phyloP scores from a whole-genome alignment of 2,797 vertebrate species.

The Myotis pilosus region DNA sequence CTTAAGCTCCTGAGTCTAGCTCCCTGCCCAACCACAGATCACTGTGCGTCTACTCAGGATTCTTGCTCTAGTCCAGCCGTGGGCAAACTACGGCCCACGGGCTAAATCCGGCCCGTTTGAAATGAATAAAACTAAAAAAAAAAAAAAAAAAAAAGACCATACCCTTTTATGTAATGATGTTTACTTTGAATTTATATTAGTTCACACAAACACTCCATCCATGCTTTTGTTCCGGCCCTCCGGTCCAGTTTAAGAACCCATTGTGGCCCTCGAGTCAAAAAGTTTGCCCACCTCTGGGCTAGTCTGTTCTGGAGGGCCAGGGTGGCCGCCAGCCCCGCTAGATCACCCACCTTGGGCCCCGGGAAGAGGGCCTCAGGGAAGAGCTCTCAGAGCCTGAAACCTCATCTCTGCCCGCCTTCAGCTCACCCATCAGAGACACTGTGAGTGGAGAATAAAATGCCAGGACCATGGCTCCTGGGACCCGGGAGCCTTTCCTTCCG shows the following conservation, averaged over 20 bases:
- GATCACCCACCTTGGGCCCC: background rate
- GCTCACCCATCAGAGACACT: rapidly evolving
- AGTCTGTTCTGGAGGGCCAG: background rate
- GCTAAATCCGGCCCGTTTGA: too few species aligned
- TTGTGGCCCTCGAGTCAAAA: too few species aligned
- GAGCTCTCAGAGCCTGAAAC: background rate
- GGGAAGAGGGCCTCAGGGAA: background rate
- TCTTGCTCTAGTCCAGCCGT: background rate
- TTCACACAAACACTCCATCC: too few species aligned
- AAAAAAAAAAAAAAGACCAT: too few species aligned
- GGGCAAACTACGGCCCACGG: too few species aligned
- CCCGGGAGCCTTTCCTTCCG: background rate
- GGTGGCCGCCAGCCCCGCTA: background rate
- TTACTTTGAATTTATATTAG: too few species aligned
- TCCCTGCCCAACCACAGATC: background rate
- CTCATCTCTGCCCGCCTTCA: rapidly evolving
- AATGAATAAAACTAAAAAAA: too few species aligned
- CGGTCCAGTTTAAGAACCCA: too few species aligned
- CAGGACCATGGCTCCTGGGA: rapidly evolving
- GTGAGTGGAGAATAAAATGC: background rate
- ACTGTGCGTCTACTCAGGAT: background rate
- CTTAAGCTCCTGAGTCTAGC: background rate
- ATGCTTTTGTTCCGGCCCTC: too few species aligned
- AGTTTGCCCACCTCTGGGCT: too few species aligned
- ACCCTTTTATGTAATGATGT: too few species aligned